phyloP scores from a whole-genome alignment of 2,113 vertebrate genomes.

The Lynx canadensis region DNA sequence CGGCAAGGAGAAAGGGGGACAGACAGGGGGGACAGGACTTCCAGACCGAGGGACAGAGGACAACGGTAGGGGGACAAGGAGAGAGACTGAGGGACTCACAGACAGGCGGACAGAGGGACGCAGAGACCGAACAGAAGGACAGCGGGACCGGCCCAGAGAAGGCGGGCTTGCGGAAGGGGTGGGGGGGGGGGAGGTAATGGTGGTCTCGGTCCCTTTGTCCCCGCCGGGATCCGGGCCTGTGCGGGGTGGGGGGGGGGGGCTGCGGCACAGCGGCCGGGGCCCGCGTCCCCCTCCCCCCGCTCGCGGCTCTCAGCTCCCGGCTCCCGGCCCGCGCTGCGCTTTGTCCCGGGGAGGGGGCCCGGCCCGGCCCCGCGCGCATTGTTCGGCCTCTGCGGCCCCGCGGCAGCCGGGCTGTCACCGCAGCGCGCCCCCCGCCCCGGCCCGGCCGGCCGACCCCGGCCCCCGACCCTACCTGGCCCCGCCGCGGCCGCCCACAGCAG shows the following conservation, averaged over 20 bases:
- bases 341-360: conserved; percentile 71
- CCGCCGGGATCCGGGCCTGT: conserved; percentile 58
- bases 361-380: conserved; percentile 66
- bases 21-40: conserved; percentile 11
- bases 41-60: conserved; percentile 57
- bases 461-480: conserved; percentile 76
- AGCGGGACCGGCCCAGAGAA: conserved; percentile 40
- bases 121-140: conserved; percentile 47
- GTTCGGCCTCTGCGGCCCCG: conserved; percentile 77
- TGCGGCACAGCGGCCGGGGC: conserved; percentile 69
- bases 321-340: conserved; percentile 68
- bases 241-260: conserved; percentile 59
- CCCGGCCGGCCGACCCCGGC: conserved; percentile 10
- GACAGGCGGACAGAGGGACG: conserved; percentile 18
- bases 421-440: conserved; percentile 39
- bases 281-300: conserved; percentile 71
- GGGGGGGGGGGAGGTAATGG: background rate
- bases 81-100: background rate
- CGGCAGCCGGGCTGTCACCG: conserved; percentile 46
- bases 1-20: conserved; percentile 35
- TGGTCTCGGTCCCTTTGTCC: conserved; percentile 73
- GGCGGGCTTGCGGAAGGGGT: conserved; percentile 19
- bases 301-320: conserved; percentile 23
- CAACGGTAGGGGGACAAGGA: conserved; percentile 61
- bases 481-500: conserved; percentile 79